Base-by-base conservation (phyloP, 37 sponge, comb jelly and placozoan genomes). In the Oopsacas minuta region DNA sequence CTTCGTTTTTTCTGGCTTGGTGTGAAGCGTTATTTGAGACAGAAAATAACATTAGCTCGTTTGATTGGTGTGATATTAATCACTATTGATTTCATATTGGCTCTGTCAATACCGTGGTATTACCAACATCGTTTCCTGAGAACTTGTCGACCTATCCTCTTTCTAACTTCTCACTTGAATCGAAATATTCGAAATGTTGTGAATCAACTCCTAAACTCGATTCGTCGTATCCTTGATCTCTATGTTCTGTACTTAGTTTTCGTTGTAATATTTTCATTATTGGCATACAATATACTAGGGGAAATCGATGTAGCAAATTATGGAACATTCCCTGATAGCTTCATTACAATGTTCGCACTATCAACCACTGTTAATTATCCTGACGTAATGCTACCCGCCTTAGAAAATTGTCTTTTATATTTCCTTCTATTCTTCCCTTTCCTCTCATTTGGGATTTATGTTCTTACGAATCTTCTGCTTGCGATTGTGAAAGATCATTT, bases 101-200 rank as follows among this genome's bases (percentile, higher is more conserved):
- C 75, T 3, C 7, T 61, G 32, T 10, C 75, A 10, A n/a, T 61
- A 32, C 28, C 20, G 5, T 61, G 28, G 5, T 61, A 61, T 34
- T 61, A 61, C 75, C 75, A n/a, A 5, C 75, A 61, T 61, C 75
- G 75, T 7, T 61, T 61, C 75, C 28, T 61, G 75, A 61, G 75
- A 61, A 61, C 28, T 61, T 61, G 20, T 61, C 75, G 75, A 34
- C 75, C 75, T 3, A 61, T 61, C 5, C 20, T 61, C 28, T 61
- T 61, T 34, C 75, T 61, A 10, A 25, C 75, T n/a, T 3, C 75
- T 25, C 75, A 61, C 75, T 3, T 20, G 28, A 61, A 61, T 61
- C 7, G 75, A 10, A 61, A 61, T 61, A 61, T 61, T 3, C 75
- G 75, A 10, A 61, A 61, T 61, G 75, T 61, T 61, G 75, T 61